A percentile compares a stretch with the other conserved stretches of the same genome.
Conservation (phyloP, 1,140 invertebrate species). For the Polypedilum pembai region DNA sequence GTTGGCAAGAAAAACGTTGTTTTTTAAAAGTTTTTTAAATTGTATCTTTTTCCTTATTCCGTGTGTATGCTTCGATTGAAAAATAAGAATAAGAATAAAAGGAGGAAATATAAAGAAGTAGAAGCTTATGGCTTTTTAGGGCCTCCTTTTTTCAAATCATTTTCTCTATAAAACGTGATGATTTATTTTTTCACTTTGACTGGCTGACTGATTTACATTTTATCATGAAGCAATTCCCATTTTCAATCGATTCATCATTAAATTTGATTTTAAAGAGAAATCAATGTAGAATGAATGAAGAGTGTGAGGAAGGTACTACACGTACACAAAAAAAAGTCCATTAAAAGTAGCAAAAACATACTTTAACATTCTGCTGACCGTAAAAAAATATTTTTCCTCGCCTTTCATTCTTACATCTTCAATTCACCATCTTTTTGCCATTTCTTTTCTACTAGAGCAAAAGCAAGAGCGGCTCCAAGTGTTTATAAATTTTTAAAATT, state of each 20-base stretch:
- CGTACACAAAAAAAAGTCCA: background rate
- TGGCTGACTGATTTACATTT: background rate
- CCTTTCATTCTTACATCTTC: background rate
- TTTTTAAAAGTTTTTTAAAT: too few species aligned
- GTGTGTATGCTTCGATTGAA: background rate
- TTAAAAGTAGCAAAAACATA: conserved; percentile 1
- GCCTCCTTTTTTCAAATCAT: background rate
- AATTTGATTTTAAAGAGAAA: too few species aligned
- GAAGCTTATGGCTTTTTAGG: background rate
- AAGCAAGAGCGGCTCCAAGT: background rate
- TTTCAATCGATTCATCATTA: too few species aligned
- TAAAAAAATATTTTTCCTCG: background rate
- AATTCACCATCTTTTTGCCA: background rate
- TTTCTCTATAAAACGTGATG: background rate
- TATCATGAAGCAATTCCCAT: background rate
- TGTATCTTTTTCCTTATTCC: background rate
- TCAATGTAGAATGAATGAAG: background rate
- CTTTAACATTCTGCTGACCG: background rate
- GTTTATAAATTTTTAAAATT: conserved; percentile 20
- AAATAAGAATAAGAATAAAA: background rate
- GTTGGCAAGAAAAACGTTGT: too few species aligned
- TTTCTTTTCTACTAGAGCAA: background rate
- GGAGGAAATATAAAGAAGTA: background rate
- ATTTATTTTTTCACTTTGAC: background rate
- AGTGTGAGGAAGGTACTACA: background rate